Evolutionary conservation across 2,797 vertebrate species (phyloP).

Genomic region (Monodelphis domestica): DNA sequence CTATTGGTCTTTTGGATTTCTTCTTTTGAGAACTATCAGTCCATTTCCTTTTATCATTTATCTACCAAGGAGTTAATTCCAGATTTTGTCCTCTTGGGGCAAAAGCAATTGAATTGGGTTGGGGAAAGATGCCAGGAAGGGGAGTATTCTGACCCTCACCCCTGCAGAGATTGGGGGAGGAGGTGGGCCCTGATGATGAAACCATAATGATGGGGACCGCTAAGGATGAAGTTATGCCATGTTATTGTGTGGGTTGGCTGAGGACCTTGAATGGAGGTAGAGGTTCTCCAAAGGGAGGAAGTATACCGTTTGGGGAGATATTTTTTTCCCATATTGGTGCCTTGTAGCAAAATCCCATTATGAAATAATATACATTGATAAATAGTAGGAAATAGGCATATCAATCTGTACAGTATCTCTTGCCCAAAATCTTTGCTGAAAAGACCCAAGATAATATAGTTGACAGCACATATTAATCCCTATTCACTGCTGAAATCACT

Average conservation of each 20-base stretch:
- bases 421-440: constrained; percentile 15
- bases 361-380: constrained; percentile 11
- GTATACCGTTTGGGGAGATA: not conserved
- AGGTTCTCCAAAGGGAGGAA: not conserved
- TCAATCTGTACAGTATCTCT: constrained; percentile 3
- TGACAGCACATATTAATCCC: not conserved
- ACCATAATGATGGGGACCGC: not conserved
- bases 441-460: not conserved
- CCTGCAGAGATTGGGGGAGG: not conserved
- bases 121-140: not conserved
- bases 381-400: constrained; percentile 14
- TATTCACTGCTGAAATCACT: not conserved
- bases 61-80: not conserved
- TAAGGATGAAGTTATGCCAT: not conserved
- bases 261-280: not conserved
- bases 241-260: not conserved
- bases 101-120: not conserved
- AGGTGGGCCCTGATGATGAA: not conserved
- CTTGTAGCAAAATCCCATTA: not conserved
- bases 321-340: not conserved
- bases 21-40: not conserved
- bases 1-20: not conserved
- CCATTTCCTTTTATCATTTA: not conserved
- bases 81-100: not conserved
- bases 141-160: not conserved